Evolutionary conservation across 2,797 vertebrate species (phyloP), one percentile per base, ranked within the genome.

Genomic region (Gouania willdenowi): DNA sequence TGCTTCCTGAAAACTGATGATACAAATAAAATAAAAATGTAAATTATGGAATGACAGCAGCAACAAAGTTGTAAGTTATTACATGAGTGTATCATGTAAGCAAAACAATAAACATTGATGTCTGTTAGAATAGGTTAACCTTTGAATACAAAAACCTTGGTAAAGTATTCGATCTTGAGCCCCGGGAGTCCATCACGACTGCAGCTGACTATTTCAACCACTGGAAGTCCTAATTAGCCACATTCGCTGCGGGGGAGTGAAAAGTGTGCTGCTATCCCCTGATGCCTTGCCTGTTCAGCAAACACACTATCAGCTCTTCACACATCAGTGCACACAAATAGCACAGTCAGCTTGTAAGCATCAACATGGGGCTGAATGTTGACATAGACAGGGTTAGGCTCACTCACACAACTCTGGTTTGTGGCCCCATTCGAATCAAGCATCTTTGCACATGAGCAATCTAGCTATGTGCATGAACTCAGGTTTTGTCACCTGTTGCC

Each of bases 311-410:
- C 82, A 87, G 85, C 82, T 83, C 72, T 86, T 82, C 79, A 86
- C 84, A 87, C 77, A 83, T 83, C 83, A 71, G 57, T 86, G 83
- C 82, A 82, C 85, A 86, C 79, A 84, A 88, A 84, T 81, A 79
- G 85, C 77, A 69, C 76, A 59, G 81, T 82, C 77, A 82, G 82
- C 82, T 85, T 69, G 77, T 77, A 59, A 85, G 78, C 77, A 76
- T 67, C 81, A 79, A 75, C 79, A 76, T 63, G 12, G 60, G 69
- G 55, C 50, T 75, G 75, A 65, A 66, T 82, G 81, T 83, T 83
- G 83, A 86, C 84, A 84, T 68, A 83, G 81, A 75, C 75, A 25
- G 63, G 66, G 77, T 75, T 72, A 74, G 66, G 81, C 71, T 70
- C 29, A 35, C 47, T 75, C 40, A 27, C 45, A 54, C 31, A 54